phyloP scores from a whole-genome alignment of 1,140 invertebrate genomes.

The Aphidius gifuensis region DNA sequence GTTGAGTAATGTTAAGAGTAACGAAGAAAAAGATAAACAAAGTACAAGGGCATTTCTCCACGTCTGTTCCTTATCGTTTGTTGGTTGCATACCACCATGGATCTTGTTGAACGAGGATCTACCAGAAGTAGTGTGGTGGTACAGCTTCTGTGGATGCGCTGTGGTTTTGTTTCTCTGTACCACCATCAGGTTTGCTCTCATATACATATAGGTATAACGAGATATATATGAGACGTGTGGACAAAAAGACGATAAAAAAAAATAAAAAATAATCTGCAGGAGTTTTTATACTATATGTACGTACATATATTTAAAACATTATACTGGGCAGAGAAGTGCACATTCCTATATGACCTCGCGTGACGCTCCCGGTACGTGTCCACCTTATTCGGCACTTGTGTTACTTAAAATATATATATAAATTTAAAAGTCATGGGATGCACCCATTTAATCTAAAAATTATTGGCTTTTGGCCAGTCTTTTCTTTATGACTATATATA shows the following conservation, averaged over 20 bases:
- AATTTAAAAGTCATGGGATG: constrained; percentile 11
- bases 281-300: constrained; percentile 16
- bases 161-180: constrained; percentile 15
- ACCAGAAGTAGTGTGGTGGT: background rate
- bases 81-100: constrained; percentile 20
- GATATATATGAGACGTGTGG: background rate
- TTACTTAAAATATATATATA: background rate
- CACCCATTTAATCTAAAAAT: constrained; percentile 2
- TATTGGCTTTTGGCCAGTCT: background rate
- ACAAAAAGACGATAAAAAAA: background rate
- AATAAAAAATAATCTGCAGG: constrained; percentile 4
- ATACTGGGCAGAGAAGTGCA: background rate
- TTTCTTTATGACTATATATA: too few species aligned
- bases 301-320: background rate
- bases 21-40: constrained; percentile 21
- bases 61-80: constrained; percentile 27
- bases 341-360: constrained; percentile 22
- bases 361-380: constrained; percentile 23
- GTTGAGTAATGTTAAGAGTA: constrained; percentile 9
- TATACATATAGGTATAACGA: constrained; percentile 3
- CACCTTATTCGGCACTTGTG: constrained; percentile 25
- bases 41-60: constrained; percentile 26
- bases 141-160: constrained; percentile 1
- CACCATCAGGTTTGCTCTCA: background rate
- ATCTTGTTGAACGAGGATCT: constrained; percentile 17